These are phyloP conservation scores for Oedothorax gibbosus DNA, from an alignment of 1,140 invertebrate genomes.

Conservation along the genomic window DNA sequence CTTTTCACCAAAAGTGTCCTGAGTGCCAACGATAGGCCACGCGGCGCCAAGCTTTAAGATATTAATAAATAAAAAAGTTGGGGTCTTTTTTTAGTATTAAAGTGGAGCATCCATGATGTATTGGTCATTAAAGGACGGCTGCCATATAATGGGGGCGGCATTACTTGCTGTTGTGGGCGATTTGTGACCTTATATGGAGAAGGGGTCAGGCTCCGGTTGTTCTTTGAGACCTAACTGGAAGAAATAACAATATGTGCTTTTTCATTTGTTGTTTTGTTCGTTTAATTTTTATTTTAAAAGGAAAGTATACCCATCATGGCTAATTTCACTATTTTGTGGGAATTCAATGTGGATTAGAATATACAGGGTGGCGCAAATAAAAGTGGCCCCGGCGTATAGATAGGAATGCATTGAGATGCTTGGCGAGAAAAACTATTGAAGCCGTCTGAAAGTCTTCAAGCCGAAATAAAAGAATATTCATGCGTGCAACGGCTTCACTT, in stretches of 20 bases:
- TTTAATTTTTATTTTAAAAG: too few species aligned
- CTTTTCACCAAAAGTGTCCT: not conserved
- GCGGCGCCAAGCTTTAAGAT: conserved; percentile 32
- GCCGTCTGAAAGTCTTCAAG: too few species aligned
- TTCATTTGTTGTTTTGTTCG: too few species aligned
- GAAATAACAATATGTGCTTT: not conserved
- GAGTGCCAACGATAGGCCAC: conserved; percentile 24
- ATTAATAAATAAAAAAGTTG: conserved; percentile 50
- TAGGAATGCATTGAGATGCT: too few species aligned
- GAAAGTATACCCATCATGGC: too few species aligned
- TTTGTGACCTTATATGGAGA: conserved; percentile 29
- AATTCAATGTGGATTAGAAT: too few species aligned
- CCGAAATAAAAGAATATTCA: too few species aligned
- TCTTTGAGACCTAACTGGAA: not conserved
- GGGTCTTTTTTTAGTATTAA: conserved; percentile 44
- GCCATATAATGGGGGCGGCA: conserved; percentile 39
- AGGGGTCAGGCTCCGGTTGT: conserved; percentile 14
- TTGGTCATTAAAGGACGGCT: conserved; percentile 19
- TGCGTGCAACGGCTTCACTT: too few species aligned
- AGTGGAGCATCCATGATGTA: conserved; percentile 51
- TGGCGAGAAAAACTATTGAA: too few species aligned
- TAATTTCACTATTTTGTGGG: too few species aligned
- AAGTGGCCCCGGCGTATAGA: too few species aligned
- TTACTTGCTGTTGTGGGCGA: not conserved
- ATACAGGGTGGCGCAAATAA: too few species aligned